These are phyloP conservation scores for Drosophila paracracens DNA, from an alignment of 2,888 invertebrate species.

Conservation along the genomic window DNA sequence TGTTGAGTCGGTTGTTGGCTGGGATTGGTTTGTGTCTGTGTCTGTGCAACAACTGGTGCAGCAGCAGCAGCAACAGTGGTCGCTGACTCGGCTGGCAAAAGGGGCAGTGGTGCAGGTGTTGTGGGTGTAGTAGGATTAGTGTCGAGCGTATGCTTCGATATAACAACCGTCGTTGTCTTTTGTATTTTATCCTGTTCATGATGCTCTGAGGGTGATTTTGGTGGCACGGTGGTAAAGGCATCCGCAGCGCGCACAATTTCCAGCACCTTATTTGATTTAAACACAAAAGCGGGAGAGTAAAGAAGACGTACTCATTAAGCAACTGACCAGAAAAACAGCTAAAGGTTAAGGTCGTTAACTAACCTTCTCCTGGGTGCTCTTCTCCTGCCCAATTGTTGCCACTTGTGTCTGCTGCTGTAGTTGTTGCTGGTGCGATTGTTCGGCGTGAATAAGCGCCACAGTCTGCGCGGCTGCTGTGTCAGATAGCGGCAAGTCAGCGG, in stretches of 20 bases:
- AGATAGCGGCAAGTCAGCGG: conserved; percentile 52
- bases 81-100: conserved; percentile 41
- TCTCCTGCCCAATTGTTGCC: conserved; percentile 88
- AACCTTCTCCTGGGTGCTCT: conserved; percentile 93
- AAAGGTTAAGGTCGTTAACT: conserved; percentile 49
- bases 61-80: conserved; percentile 44
- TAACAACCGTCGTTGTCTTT: conserved; percentile 96
- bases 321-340: conserved; percentile 3
- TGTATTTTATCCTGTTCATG: conserved; percentile 87
- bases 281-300: conserved; percentile 11
- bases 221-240: conserved; percentile 85
- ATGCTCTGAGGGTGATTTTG: conserved; percentile 91
- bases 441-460: conserved; percentile 74
- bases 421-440: conserved; percentile 62
- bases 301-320: conserved; percentile 4
- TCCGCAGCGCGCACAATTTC: conserved; percentile 95
- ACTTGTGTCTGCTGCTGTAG: conserved; percentile 76
- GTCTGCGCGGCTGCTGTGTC: conserved; percentile 66
- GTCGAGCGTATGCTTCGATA: conserved; percentile 96
- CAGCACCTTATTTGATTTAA: conserved; percentile 87
- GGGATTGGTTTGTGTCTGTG: conserved; percentile 36
- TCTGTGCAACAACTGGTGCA: conserved; percentile 53
- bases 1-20: conserved; percentile 24
- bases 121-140: conserved; percentile 83
- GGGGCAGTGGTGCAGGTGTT: conserved; percentile 69